phyloP scores from a whole-genome alignment of 2,113 vertebrate genomes.

The Sporophila hypoxantha region DNA sequence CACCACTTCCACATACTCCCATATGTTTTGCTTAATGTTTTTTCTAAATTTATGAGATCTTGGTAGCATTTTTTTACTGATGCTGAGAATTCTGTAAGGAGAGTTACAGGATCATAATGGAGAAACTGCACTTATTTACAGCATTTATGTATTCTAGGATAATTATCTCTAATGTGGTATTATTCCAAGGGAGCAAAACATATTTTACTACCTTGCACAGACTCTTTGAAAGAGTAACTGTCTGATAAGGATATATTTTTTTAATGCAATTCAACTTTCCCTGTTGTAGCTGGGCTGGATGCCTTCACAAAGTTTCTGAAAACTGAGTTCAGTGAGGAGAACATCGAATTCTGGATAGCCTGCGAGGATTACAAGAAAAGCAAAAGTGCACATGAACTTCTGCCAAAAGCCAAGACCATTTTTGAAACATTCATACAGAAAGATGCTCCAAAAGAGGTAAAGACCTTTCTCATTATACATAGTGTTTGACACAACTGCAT shows the following conservation, averaged over 20 bases:
- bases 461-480: neutral
- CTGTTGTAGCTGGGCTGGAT: slow-evolving; percentile 78
- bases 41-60: neutral
- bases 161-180: neutral
- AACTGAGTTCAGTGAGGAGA: slow-evolving; percentile 95
- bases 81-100: neutral
- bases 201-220: neutral
- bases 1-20: neutral
- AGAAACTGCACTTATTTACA: neutral
- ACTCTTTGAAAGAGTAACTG: neutral
- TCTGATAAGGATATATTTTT: neutral
- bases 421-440: slow-evolving; percentile 83
- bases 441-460: slow-evolving; percentile 88
- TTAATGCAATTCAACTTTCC: neutral
- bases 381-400: slow-evolving; percentile 73
- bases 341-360: slow-evolving; percentile 93
- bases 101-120: neutral
- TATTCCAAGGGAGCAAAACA: neutral
- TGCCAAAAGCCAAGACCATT: slow-evolving; percentile 83
- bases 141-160: neutral
- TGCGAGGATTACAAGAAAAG: slow-evolving; percentile 91
- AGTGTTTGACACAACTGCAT: neutral
- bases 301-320: slow-evolving; percentile 85
- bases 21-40: neutral
- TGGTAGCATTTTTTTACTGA: neutral